Evolutionary conservation across 2,888 invertebrate genomes (phyloP), one percentile per base, ranked within the genome.

Genomic region (Drosophila helvetica): DNA sequence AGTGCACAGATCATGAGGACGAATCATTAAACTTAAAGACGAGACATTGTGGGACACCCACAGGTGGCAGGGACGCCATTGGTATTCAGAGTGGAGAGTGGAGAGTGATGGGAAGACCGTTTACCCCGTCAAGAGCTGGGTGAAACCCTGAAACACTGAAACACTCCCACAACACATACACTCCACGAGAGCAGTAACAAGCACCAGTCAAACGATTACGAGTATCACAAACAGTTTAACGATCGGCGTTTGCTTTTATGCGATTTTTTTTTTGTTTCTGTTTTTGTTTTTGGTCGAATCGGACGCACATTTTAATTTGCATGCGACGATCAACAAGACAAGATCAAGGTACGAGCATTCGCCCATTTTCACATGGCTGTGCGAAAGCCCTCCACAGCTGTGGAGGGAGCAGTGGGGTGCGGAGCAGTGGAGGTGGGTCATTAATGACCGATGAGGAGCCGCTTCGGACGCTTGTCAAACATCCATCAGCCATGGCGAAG

Each of bases 111-210:
- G 38, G n/a, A 17, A n/a, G 69, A 68, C 68, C 27, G 27, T 25
- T 25, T 48, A 60, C 25, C 48, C 55, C 33, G 22, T 27, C 30
- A 42, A 18, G 30, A 18, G 48, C 48, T 60, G 55, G 51, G 54
- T 50, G 45, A 74, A 83, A 83, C 83, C 83, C 86, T 86, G 83
- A 86, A 81, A 81, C 77, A 79, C 86, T 86, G 83, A 86, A 81
- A 81, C 77, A 79, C 86, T 74, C 83, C 83, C 83, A 86, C 86
- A 22, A 64, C 46, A 59, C 58, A 54, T 63, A 65, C 56, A 65
- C 54, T 42, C 42, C 38, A 46, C 54, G 55, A 54, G 27, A 61
- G 19, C 27, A 51, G 66, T 50, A 42, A 45, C 43, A 53, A 56
- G 27, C 42, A 50, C 48, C 43, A 43, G 46, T 57, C 59, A 30